Conservation (phyloP, 2,797 vertebrate genomes). For the Capromys pilorides region DNA sequence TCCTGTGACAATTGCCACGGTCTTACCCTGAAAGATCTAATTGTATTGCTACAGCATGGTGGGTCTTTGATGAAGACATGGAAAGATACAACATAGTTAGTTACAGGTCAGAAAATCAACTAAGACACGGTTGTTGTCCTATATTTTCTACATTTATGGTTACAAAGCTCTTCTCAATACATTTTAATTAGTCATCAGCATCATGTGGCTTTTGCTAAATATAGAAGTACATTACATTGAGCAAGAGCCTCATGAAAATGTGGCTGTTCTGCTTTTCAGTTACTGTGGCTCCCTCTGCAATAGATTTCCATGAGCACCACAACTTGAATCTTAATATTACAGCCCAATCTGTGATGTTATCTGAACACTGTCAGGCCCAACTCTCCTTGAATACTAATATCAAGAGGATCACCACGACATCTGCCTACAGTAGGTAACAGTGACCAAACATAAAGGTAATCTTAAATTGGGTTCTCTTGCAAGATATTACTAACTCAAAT, state of each 20-base stretch:
- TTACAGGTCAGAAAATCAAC: background rate
- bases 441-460: slow-evolving; percentile 60
- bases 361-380: slow-evolving; percentile 70
- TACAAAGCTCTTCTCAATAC: slow-evolving; percentile 13
- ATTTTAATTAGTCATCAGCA: slow-evolving; percentile 70
- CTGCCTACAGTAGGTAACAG: slow-evolving; percentile 55
- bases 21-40: background rate
- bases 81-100: background rate
- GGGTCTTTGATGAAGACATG: slow-evolving; percentile 6
- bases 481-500: slow-evolving; percentile 78
- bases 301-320: slow-evolving; percentile 10
- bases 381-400: slow-evolving; percentile 59
- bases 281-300: slow-evolving; percentile 64
- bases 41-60: background rate
- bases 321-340: slow-evolving; percentile 62
- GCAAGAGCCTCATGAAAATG: slow-evolving; percentile 56
- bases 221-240: slow-evolving; percentile 5
- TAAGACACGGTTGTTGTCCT: background rate
- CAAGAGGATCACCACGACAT: slow-evolving; percentile 52
- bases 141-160: background rate
- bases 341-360: slow-evolving; percentile 58
- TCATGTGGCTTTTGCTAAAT: slow-evolving; percentile 69
- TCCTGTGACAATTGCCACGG: background rate
- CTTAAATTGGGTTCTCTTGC: slow-evolving; percentile 75
- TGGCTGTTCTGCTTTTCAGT: slow-evolving; percentile 52